A percentile compares a stretch with the other conserved stretches of the same genome.
phyloP scores from a whole-genome alignment of 2,888 invertebrate genomes.

The Apamea crenata region DNA sequence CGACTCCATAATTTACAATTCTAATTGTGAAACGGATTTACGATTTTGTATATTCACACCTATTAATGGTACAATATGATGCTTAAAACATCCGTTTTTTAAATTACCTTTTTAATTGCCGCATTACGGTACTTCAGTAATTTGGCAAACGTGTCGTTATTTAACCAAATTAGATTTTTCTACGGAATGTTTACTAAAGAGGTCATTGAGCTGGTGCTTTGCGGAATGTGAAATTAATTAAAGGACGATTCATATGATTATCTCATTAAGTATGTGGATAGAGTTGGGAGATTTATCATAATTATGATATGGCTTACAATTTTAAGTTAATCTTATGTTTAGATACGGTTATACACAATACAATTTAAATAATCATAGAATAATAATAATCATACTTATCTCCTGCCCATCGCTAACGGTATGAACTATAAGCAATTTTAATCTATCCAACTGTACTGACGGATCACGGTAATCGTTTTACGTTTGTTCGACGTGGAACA shows the following conservation, averaged over 20 bases:
- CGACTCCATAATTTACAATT: neutral
- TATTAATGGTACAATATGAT: conserved; percentile 45
- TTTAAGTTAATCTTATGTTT: neutral
- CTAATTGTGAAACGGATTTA: conserved; percentile 18
- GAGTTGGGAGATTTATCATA: neutral
- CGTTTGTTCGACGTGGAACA: conserved; percentile 18
- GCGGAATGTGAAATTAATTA: neutral
- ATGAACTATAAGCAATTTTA: conserved; percentile 40
- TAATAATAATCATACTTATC: no score
- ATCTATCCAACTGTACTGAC: conserved; percentile 34
- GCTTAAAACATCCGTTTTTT: conserved; percentile 27
- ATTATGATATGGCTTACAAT: neutral
- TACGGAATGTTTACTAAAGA: conserved; percentile 20
- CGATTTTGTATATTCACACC: neutral
- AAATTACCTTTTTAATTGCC: conserved; percentile 40
- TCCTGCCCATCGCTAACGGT: conserved; percentile 39
- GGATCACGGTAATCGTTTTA: conserved; percentile 33
- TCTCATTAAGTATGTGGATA: neutral
- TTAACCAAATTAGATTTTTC: conserved; percentile 32
- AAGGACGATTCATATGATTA: conserved; percentile 15
- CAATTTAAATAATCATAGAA: conserved; percentile 29
- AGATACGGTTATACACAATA: neutral
- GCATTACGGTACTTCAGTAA: conserved; percentile 49
- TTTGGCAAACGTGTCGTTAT: conserved; percentile 47
- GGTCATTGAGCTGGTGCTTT: conserved; percentile 25